These are phyloP conservation scores for Mythimna lalbum DNA, from an alignment of 2,888 invertebrate genomes.

Conservation along the genomic window DNA sequence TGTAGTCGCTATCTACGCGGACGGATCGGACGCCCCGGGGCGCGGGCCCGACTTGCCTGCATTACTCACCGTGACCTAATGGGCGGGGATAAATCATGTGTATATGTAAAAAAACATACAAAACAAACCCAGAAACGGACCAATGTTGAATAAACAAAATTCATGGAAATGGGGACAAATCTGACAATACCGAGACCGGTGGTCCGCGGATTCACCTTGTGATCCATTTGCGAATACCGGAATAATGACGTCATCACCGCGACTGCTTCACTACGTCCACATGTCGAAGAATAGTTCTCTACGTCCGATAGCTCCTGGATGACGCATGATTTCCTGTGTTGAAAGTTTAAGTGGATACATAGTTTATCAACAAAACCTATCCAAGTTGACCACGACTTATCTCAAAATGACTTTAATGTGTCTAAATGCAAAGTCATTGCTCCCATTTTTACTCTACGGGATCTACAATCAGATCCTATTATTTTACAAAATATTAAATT, in stretches of 20 bases:
- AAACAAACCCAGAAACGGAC: constrained; percentile 81
- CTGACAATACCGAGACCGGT: constrained; percentile 84
- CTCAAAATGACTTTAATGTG: not conserved
- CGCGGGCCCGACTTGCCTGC: constrained; percentile 79
- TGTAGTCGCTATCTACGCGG: constrained; percentile 87
- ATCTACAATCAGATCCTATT: constrained; percentile 41
- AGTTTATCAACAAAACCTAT: not conserved
- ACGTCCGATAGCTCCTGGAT: constrained; percentile 18
- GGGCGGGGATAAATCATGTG: constrained; percentile 88
- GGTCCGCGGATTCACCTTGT: constrained; percentile 77
- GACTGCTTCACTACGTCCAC: constrained; percentile 29
- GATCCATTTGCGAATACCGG: constrained; percentile 76
- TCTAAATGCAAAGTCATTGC: constrained; percentile 4
- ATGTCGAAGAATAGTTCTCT: constrained; percentile 33
- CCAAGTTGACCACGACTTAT: not conserved
- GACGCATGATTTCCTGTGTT: constrained; percentile 37
- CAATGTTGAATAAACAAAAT: constrained; percentile 89
- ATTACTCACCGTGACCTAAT: constrained; percentile 89
- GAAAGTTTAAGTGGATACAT: constrained; percentile 9
- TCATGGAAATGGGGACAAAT: constrained; percentile 89
- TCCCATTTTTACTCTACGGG: constrained; percentile 19
- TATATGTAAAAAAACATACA: constrained; percentile 83
- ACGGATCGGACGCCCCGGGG: constrained; percentile 87
- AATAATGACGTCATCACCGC: constrained; percentile 68
- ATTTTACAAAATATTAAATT: constrained; percentile 61